phyloP scores from a whole-genome alignment of 2,888 invertebrate species.

The Latheticus oryzae region DNA sequence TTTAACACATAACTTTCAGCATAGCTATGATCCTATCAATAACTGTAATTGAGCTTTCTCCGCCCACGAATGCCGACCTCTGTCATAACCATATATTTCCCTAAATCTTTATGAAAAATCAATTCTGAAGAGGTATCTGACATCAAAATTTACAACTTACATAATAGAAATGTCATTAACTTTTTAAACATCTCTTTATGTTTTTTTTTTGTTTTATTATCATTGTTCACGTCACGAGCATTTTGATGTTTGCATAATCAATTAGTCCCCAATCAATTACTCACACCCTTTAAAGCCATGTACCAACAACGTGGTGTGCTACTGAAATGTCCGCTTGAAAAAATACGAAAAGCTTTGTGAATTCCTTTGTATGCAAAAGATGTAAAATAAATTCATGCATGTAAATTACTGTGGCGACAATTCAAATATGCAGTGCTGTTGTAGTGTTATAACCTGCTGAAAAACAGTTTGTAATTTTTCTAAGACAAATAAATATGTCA shows the following conservation, averaged over 20 bases:
- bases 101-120: conserved; percentile 2
- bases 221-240: conserved; percentile 16
- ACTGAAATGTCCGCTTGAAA: conserved; percentile 30
- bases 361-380: conserved; percentile 26
- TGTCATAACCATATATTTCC: not conserved
- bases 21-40: not conserved
- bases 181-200: no score
- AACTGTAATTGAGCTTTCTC: not conserved
- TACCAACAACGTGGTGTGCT: conserved; percentile 29
- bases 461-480: conserved; percentile 15
- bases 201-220: conserved; percentile 10
- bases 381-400: conserved; percentile 33
- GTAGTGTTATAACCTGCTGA: conserved; percentile 3
- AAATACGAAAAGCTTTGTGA: conserved; percentile 34
- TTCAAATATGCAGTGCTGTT: conserved; percentile 24
- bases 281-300: conserved; percentile 10
- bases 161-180: no score
- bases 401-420: conserved; percentile 17
- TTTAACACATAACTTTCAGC: no score
- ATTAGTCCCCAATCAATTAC: conserved; percentile 25
- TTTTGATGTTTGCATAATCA: conserved; percentile 19
- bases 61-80: no score
- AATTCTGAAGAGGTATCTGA: not conserved
- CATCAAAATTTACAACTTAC: not conserved
- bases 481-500: conserved; percentile 24